Base-by-base conservation (phyloP, 2,888 invertebrate genomes). In the Taphrorychus bicolor region DNA sequence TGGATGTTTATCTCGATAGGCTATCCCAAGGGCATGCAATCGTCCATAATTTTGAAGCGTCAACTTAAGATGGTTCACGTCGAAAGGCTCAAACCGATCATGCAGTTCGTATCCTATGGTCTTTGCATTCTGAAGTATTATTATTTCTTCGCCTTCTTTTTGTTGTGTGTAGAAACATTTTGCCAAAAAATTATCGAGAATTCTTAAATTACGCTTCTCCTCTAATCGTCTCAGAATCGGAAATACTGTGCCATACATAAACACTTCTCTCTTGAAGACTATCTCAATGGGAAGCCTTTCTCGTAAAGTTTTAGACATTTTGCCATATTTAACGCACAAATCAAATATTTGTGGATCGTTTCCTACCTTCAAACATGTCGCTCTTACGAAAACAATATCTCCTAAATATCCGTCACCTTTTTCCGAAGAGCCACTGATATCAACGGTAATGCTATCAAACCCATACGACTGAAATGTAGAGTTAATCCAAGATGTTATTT, bases 401-500 rank as follows among this genome's bases (percentile, higher is more conserved):
- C 76, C 74, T 7, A 76, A 48, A 57, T 76, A 77, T 11, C 76
- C 76, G 18, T 76, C 75, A 9, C 76, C 76, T 69, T 74, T 74
- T 2, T 67, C 70, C 0, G 74, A 65, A 42, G 71, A 72, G 1
- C 75, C 76, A n/a, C n/a, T n/a, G n/a, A n/a, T n/a, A n/a, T n/a
- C n/a, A n/a, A n/a, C n/a, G n/a, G n/a, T n/a, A n/a, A n/a, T n/a
- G n/a, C n/a, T n/a, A n/a, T n/a, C n/a, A n/a, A n/a, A n/a, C n/a
- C n/a, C n/a, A n/a, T n/a, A n/a, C n/a, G n/a, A n/a, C n/a, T n/a
- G n/a, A n/a, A n/a, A n/a, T n/a, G n/a, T n/a, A n/a, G n/a, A n/a
- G n/a, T n/a, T n/a, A n/a, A n/a, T n/a, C n/a, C n/a, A n/a, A n/a
- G n/a, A n/a, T n/a, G n/a, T n/a, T n/a, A n/a, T n/a, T n/a, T n/a